These are phyloP conservation scores for Pseudococcus viburni DNA, from an alignment of 2,888 invertebrate species.

Conservation along the genomic window DNA sequence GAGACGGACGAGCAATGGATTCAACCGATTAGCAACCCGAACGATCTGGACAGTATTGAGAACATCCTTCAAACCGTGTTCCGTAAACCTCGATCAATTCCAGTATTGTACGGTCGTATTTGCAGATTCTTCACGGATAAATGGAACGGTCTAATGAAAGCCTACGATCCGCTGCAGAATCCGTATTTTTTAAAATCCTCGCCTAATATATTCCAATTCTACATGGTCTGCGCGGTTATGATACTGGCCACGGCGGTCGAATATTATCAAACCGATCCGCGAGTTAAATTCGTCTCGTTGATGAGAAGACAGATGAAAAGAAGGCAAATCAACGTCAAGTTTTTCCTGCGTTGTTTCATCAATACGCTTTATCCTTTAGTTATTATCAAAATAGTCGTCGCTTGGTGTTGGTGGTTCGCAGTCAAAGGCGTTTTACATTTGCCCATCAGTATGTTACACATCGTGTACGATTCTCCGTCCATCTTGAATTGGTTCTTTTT, in stretches of 20 bases:
- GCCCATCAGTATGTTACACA: slow-evolving; percentile 67
- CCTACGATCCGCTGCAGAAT: slow-evolving; percentile 84
- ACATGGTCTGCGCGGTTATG: slow-evolving; percentile 77
- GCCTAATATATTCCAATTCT: slow-evolving; percentile 75
- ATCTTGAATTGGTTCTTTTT: slow-evolving; percentile 69
- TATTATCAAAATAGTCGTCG: slow-evolving; percentile 68
- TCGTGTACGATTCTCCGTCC: slow-evolving; percentile 67
- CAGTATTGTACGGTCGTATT: slow-evolving; percentile 78
- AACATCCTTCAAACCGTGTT: slow-evolving; percentile 67
- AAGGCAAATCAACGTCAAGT: slow-evolving; percentile 60
- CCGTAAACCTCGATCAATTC: slow-evolving; percentile 67
- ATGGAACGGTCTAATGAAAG: slow-evolving; percentile 86
- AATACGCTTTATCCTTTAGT: slow-evolving; percentile 71
- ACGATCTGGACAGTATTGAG: slow-evolving; percentile 67
- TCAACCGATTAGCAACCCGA: not conserved
- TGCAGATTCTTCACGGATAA: slow-evolving; percentile 80
- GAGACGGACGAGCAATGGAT: slow-evolving; percentile 55
- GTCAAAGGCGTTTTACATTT: slow-evolving; percentile 69
- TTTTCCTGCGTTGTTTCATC: slow-evolving; percentile 69
- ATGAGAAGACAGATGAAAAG: slow-evolving; percentile 55
- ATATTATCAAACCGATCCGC: slow-evolving; percentile 5
- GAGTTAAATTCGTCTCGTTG: not conserved
- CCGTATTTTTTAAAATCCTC: slow-evolving; percentile 71
- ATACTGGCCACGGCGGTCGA: slow-evolving; percentile 69
- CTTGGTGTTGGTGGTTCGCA: slow-evolving; percentile 71